A percentile compares a stretch with the other conserved stretches of the same genome.
Evolutionary conservation across 2,113 vertebrate species (phyloP).

Genomic region (Sula dactylatra): DNA sequence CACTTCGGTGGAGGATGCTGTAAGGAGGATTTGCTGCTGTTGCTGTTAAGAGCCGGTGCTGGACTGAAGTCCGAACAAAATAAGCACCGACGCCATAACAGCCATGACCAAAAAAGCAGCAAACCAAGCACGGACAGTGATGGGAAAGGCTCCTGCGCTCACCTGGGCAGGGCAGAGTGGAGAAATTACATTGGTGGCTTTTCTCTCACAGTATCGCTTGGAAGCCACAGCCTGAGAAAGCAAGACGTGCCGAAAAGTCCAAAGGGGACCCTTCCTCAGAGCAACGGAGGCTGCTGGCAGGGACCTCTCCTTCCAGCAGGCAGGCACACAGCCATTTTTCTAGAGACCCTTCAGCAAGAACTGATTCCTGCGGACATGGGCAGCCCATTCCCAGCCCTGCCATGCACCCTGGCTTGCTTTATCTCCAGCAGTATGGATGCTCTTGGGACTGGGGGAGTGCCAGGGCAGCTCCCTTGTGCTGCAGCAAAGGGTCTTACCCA

Average conservation of each 20-base stretch:
- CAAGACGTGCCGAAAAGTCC: neutral
- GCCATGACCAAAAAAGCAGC: neutral
- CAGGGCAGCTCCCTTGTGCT: neutral
- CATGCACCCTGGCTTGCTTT: neutral
- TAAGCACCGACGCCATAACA: neutral
- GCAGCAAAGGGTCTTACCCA: neutral
- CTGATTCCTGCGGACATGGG: fast-evolving
- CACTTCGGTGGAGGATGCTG: neutral
- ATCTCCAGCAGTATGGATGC: neutral
- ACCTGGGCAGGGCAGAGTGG: neutral
- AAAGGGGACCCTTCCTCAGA: neutral
- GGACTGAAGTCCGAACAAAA: neutral
- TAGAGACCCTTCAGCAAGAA: neutral
- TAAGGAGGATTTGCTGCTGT: neutral
- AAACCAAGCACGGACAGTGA: neutral
- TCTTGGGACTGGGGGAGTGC: neutral
- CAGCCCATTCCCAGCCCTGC: neutral
- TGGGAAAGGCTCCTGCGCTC: conserved; percentile 4
- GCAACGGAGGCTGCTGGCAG: neutral
- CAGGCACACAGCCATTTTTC: neutral
- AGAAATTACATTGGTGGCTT: neutral
- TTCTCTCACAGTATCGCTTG: conserved; percentile 22
- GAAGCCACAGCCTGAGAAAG: conserved; percentile 14
- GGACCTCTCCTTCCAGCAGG: neutral
- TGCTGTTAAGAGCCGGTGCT: neutral